Base-by-base conservation (phyloP, 2,797 vertebrate species). In the Pempheris klunzingeri region DNA sequence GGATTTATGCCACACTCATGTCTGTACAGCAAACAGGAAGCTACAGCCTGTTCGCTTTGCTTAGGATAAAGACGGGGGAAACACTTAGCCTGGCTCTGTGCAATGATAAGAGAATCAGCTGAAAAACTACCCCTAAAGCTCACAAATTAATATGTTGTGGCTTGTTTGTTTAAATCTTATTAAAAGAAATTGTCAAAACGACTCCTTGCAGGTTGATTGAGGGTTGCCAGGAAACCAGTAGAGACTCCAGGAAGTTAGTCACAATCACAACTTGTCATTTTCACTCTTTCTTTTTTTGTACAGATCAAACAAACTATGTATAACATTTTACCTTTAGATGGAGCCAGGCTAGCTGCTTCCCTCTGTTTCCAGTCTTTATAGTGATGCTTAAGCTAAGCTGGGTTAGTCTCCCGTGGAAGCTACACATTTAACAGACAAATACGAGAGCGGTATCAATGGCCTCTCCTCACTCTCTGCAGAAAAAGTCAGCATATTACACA, bases 111-210 rank as follows among this genome's bases (percentile, higher is more conserved):
- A n/a, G 22, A 12, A 52, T 22, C 36, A 7, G 10, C 15, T 17
- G 30, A 28, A 44, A 60, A 43, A 34, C 8, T 1, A 32, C 10
- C 7, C 9, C 0, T 28, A 12, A 70, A 61, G 50, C 17, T 59
- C 14, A 34, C 2, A 5, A 54, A 75, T 14, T 36, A 65, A 46
- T 10, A 24, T 50, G 17, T 59, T 50, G 9, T 41, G 17, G 17
- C 8, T 49, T 39, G 55, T 44, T 60, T 70, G 22, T 68, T 30
- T 76, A 22, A 55, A 62, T 68, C 18, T 6, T 15, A 18, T 47
- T 30, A 22, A 61, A 66, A 61, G 61, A 41, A 52, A 13, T 8
- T 64, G n/a, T 38, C 24, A 59, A 71, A 64, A 43, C 6, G 12
- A 41, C 14, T 49, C 4, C 5, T 69, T 38, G 5, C 61, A 5